Percentiles rank a stretch among this genome's conserved stretches.
These are phyloP conservation scores for silkworm (Bombyx mori) DNA, from an alignment of 1,140 invertebrate genomes.

Conservation along the genomic window ASM3026992v2 NC_085116.1:4399001-4399500, in stretches of 20 bases:
- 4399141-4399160: constrained; percentile 70
- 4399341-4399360: too few relatives aligned
- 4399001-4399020: not conserved
- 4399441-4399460: too few relatives aligned
- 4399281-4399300: too few relatives aligned
- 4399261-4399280: too few relatives aligned
- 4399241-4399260: not conserved
- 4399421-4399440: too few relatives aligned
- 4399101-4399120: constrained; percentile 68
- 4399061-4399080: constrained; percentile 67
- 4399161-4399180: constrained; percentile 71
- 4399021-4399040: not conserved
- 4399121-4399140: constrained; percentile 64
- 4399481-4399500: too few relatives aligned
- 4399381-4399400: too few relatives aligned
- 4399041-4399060: not conserved
- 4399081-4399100: constrained; percentile 67
- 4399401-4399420: too few relatives aligned
- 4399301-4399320: too few relatives aligned
- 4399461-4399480: too few relatives aligned
- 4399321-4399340: too few relatives aligned
- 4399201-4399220: not conserved
- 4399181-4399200: constrained; percentile 64
- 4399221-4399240: constrained; percentile 1
- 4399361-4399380: too few relatives aligned